A percentile compares a stretch with the other conserved stretches of the same genome.
Conservation (phyloP, 2,888 invertebrate species). For the Phaonia tiefii region DNA sequence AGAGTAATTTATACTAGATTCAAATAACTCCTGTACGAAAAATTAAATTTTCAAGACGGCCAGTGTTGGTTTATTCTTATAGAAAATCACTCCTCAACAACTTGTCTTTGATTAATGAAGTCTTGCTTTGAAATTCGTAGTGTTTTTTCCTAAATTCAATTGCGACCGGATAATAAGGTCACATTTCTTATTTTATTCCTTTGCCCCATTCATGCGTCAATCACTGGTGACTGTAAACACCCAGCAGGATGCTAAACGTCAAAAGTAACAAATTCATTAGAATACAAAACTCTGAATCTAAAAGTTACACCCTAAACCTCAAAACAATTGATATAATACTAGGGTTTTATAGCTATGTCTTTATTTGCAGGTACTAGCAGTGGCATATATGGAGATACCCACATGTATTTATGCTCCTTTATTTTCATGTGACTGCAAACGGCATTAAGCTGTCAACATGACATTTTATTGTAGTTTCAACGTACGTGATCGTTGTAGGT, state of each 20-base stretch:
- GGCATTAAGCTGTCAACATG: constrained; percentile 35
- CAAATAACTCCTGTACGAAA: not conserved
- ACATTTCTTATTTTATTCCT: no score
- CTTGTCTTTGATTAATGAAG: no score
- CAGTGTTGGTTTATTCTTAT: not conserved
- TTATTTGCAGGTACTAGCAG: not conserved
- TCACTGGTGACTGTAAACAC: not conserved
- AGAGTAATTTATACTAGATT: not conserved
- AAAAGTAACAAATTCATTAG: constrained; percentile 21
- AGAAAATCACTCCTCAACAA: not conserved
- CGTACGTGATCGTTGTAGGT: not conserved
- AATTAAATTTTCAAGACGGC: not conserved
- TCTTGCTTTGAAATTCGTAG: no score
- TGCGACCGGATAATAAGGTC: no score
- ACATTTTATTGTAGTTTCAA: not conserved
- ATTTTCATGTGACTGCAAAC: constrained; percentile 16
- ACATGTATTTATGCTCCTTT: not conserved
- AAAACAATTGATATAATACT: constrained; percentile 18
- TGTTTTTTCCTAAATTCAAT: no score
- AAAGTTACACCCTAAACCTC: not conserved
- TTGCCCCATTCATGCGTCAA: constrained; percentile 20
- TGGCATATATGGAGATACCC: no score
- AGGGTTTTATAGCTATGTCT: not conserved
- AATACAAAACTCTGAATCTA: not conserved
- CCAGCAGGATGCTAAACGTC: not conserved